Evolutionary conservation across 2,888 invertebrate genomes (phyloP).

Genomic region (Lithophane semibrunnea): DNA sequence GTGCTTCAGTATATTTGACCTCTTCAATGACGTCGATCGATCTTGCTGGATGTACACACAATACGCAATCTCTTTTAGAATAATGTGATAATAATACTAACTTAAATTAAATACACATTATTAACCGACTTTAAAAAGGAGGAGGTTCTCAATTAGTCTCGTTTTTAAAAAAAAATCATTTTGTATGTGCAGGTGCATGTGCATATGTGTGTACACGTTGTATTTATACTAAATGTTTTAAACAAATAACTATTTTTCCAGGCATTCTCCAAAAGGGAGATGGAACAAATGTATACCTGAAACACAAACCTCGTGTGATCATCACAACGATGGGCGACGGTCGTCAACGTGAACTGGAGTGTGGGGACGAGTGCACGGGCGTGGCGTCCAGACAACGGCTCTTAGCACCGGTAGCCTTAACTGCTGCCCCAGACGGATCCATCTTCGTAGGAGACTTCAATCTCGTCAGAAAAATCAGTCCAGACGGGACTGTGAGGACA

Average conservation of each 20-base stretch:
- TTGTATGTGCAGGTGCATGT: too few species aligned
- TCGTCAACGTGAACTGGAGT: constrained; percentile 96
- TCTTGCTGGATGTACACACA: constrained; percentile 29
- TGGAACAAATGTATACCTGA: constrained; percentile 98
- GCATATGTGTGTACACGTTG: too few species aligned
- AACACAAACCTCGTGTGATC: constrained; percentile 97
- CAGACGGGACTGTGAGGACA: constrained; percentile 95
- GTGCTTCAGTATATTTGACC: constrained; percentile 62
- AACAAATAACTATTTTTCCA: constrained; percentile 71
- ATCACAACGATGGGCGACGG: constrained; percentile 98
- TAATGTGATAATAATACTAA: constrained; percentile 5
- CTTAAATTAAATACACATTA: neutral
- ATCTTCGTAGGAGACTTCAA: constrained; percentile 99
- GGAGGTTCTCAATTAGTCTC: too few species aligned
- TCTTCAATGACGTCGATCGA: constrained; percentile 53
- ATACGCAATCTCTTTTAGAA: constrained; percentile 15
- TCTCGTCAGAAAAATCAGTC: constrained; percentile 96
- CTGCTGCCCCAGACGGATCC: constrained; percentile 97
- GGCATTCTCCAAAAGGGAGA: constrained; percentile 99
- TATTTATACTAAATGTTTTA: neutral
- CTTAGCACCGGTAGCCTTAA: constrained; percentile 97
- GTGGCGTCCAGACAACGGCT: constrained; percentile 95
- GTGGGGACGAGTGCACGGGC: constrained; percentile 92
- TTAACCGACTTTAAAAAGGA: too few species aligned
- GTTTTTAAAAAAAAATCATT: neutral